Conservation (phyloP, 2,113 vertebrate genomes). For the Ceuthmochares aereus region DNA sequence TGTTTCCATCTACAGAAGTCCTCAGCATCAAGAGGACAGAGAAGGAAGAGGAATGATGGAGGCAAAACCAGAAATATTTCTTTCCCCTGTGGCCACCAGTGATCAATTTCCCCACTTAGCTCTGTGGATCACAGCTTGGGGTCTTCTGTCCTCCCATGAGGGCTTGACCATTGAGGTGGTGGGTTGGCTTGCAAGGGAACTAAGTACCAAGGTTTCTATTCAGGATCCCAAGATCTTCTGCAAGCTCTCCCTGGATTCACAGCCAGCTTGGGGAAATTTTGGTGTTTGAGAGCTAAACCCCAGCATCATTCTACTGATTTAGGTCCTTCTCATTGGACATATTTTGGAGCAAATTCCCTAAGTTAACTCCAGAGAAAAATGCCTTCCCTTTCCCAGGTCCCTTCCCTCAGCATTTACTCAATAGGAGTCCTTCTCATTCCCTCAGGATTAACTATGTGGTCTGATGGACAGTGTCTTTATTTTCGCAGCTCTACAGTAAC, state of each 20-base stretch:
- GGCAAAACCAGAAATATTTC: not conserved
- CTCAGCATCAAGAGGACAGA: not conserved
- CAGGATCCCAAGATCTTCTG: not conserved
- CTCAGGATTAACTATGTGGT: not conserved
- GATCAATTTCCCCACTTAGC: accelerated
- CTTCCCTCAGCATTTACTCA: not conserved
- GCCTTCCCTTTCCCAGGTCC: not conserved
- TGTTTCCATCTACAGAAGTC: not conserved
- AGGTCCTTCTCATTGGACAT: not conserved
- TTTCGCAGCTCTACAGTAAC: not conserved
- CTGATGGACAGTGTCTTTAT: not conserved
- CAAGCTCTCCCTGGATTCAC: not conserved
- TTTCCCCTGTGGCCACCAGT: not conserved
- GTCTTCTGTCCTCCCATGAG: not conserved
- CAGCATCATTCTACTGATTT: not conserved
- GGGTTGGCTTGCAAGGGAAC: not conserved
- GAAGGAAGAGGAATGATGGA: not conserved
- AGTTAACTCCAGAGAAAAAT: not conserved
- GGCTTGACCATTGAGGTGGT: accelerated
- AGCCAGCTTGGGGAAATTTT: not conserved
- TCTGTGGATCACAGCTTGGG: not conserved
- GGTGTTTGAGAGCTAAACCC: not conserved
- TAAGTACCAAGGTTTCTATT: not conserved
- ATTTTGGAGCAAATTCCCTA: not conserved
- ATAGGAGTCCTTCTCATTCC: not conserved